phyloP scores from a whole-genome alignment of 2,797 vertebrate genomes.

The Gambusia yucatana region DNA sequence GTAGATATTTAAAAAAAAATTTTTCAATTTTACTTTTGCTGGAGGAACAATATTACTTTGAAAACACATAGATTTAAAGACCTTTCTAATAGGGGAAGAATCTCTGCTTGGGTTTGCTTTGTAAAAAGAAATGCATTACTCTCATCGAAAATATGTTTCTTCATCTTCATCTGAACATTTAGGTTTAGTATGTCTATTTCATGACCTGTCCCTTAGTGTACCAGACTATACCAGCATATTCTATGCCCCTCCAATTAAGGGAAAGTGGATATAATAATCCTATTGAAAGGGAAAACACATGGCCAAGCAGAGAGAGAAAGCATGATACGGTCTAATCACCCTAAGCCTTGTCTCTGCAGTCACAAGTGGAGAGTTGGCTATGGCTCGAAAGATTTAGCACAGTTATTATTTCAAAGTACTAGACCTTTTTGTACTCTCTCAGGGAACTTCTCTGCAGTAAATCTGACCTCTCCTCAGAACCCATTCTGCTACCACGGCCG shows the following conservation, averaged over 20 bases:
- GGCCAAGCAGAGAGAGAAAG: constrained; percentile 43
- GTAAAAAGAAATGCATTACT: background rate
- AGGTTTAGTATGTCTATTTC: constrained; percentile 5
- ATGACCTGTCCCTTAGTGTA: constrained; percentile 17
- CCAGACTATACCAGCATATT: constrained; percentile 43
- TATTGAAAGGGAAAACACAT: constrained; percentile 57
- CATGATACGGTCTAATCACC: constrained; percentile 69
- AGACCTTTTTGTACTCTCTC: constrained; percentile 56
- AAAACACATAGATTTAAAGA: background rate
- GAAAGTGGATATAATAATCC: constrained; percentile 69
- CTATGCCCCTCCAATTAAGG: constrained; percentile 69
- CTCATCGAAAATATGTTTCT: constrained; percentile 1
- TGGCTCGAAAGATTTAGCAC: constrained; percentile 68
- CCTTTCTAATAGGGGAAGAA: background rate
- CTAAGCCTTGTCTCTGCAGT: constrained; percentile 68
- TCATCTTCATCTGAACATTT: background rate
- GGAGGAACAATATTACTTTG: background rate
- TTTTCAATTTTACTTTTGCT: constrained; percentile 12
- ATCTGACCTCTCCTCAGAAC: constrained; percentile 33
- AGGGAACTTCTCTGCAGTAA: constrained; percentile 46
- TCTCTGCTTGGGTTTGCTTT: background rate
- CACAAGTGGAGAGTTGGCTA: constrained; percentile 58
- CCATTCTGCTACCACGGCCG: constrained; percentile 33
- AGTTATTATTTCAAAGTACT: constrained; percentile 70
- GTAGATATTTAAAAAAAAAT: background rate